A percentile compares a stretch with the other conserved stretches of the same genome.
Conservation (phyloP, 2,797 vertebrate genomes). For the Anas bernieri region DNA sequence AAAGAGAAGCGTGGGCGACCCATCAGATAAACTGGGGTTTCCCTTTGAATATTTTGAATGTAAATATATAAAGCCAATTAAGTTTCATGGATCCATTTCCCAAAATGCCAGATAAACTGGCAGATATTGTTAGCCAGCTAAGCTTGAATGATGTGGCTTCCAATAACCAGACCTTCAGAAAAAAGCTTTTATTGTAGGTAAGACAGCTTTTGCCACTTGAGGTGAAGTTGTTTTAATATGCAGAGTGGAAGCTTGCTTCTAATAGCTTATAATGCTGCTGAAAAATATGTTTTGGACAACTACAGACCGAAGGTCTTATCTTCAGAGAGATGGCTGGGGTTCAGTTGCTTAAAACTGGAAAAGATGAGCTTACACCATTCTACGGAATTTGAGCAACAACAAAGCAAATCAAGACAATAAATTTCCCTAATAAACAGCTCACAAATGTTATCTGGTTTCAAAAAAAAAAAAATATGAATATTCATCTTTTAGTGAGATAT, state of each 20-base stretch:
- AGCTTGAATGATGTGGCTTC: constrained; percentile 2
- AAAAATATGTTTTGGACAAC: background rate
- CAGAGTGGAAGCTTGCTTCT: background rate
- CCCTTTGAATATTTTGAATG: background rate
- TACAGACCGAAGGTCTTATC: background rate
- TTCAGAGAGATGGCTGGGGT: background rate
- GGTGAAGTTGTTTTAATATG: background rate
- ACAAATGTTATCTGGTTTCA: background rate
- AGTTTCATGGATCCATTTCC: constrained; percentile 5
- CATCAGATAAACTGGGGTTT: background rate
- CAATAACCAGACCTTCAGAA: background rate
- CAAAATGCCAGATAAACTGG: background rate
- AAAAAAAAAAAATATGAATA: background rate
- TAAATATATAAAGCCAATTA: constrained; percentile 29
- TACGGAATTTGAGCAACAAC: background rate
- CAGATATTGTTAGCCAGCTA: background rate
- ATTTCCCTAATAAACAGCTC: background rate
- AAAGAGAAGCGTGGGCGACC: background rate
- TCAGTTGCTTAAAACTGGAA: background rate
- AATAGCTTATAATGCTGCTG: background rate
- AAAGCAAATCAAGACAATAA: background rate
- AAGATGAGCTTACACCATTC: background rate
- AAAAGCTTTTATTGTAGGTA: background rate
- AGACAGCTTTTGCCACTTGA: background rate
- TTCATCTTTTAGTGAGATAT: background rate